Evolutionary conservation across 1,140 invertebrate genomes (phyloP), one percentile per base, ranked within the genome.

Genomic region (Ceratosolen solmsi): DNA sequence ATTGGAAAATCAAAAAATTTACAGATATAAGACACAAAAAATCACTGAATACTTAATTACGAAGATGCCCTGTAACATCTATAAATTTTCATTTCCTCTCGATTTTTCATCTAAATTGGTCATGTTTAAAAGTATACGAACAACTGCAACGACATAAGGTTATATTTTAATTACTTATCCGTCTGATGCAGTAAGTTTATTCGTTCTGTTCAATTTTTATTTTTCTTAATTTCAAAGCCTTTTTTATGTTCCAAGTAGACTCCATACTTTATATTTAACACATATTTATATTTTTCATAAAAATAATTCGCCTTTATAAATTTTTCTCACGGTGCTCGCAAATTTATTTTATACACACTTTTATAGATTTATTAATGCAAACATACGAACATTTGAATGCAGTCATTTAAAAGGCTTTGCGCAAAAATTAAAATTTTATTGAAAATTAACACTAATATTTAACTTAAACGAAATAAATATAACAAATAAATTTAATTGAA

Each of bases 21-120:
- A 27, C 25, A 1, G 8, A n/a, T 13, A 15, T 72, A 72, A 46
- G 5, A 46, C 5, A n/a, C n/a, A 68, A 1, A 36, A 68, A 25
- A 2, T 25, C 20, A 58, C 13, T 46, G 41, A 5, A 13, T 13
- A 58, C 3, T 58, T 22, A 33, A 8, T 27, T 33, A 65, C 20
- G n/a, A 25, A 3, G 68, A 9, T 71, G 36, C 33, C 25, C 13
- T 51, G 3, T 9, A 33, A 20, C 27, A 30, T 13, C 5, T 25
- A 58, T 74, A 22, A 58, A 56, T 58, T 2, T 46, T 30, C 3
- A 58, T 79, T 72, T 68, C 33, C 36, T 49, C 70, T 70, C 78
- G 56, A 51, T 80, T 63, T 73, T 65, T 36, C 70, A 25, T 74
- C 27, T 51, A 68, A 73, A 80, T 80, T 80, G 79, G 71, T 80